Conservation (phyloP, 2,888 invertebrate species). For the Balanococcus diminutus region DNA sequence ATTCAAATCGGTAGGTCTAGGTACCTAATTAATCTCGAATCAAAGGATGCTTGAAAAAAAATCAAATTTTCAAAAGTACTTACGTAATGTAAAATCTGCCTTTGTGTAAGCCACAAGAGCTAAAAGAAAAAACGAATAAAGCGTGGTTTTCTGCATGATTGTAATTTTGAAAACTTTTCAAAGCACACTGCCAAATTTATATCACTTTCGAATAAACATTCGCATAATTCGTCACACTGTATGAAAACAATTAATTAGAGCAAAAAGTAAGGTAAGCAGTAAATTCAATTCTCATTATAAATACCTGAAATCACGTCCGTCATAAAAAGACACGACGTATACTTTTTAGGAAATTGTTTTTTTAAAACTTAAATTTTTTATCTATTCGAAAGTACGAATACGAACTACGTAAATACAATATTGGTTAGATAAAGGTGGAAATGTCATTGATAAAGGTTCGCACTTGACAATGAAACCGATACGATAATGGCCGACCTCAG, state of each 20-base stretch:
- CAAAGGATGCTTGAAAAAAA: not conserved
- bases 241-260: not conserved
- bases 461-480: not conserved
- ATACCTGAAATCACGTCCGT: not conserved
- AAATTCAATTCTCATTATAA: not conserved
- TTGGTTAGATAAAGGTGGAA: not conserved
- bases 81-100: constrained; percentile 30
- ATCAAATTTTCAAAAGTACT: not conserved
- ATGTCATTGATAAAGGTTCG: constrained; percentile 1
- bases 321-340: not conserved
- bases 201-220: not conserved
- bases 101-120: not conserved
- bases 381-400: not conserved
- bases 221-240: not conserved
- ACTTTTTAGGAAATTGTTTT: not conserved
- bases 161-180: not conserved
- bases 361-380: not conserved
- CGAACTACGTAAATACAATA: not conserved
- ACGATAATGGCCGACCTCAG: not conserved
- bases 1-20: too few species aligned
- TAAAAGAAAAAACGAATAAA: not conserved
- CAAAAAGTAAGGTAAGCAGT: not conserved
- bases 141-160: not conserved
- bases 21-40: too few species aligned
- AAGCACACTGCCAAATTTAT: not conserved